Percentiles rank a stretch among this genome's conserved stretches.
Evolutionary conservation across 1,140 invertebrate species (phyloP).

Genomic region (Ceratina calcarata): DNA sequence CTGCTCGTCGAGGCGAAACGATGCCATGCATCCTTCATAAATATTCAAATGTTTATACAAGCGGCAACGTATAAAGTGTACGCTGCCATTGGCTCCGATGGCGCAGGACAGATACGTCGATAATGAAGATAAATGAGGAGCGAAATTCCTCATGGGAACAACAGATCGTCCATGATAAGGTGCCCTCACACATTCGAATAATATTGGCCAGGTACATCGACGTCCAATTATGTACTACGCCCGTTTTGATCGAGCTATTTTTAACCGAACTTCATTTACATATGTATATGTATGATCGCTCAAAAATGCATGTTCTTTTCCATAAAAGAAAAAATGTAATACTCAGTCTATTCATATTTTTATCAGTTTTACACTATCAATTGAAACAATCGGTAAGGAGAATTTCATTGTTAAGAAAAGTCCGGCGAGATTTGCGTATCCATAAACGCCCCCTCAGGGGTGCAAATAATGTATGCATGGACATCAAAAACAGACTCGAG

Average conservation of each 20-base stretch:
- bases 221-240: slow-evolving; percentile 41
- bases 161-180: slow-evolving; percentile 56
- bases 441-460: too few relatives aligned
- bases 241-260: slow-evolving; percentile 36
- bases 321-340: too few relatives aligned
- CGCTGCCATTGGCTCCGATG: slow-evolving; percentile 4
- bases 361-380: too few relatives aligned
- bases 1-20: neutral
- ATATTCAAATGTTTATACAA: slow-evolving; percentile 62
- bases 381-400: too few relatives aligned
- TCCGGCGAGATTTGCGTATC: too few relatives aligned
- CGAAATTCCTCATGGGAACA: slow-evolving; percentile 62
- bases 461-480: slow-evolving; percentile 11
- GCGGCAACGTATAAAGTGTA: slow-evolving; percentile 28
- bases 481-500: neutral
- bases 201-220: slow-evolving; percentile 22
- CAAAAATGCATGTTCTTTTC: too few relatives aligned
- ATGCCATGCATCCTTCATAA: slow-evolving; percentile 50
- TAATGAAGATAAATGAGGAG: slow-evolving; percentile 67
- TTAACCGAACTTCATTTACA: neutral
- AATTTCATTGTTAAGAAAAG: too few relatives aligned
- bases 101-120: slow-evolving; percentile 57
- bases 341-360: too few relatives aligned
- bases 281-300: too few relatives aligned
- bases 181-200: slow-evolving; percentile 13